Percentiles rank a stretch among this genome's conserved stretches.
Conservation (phyloP, 2,797 vertebrate species). For the Prionace glauca region DNA sequence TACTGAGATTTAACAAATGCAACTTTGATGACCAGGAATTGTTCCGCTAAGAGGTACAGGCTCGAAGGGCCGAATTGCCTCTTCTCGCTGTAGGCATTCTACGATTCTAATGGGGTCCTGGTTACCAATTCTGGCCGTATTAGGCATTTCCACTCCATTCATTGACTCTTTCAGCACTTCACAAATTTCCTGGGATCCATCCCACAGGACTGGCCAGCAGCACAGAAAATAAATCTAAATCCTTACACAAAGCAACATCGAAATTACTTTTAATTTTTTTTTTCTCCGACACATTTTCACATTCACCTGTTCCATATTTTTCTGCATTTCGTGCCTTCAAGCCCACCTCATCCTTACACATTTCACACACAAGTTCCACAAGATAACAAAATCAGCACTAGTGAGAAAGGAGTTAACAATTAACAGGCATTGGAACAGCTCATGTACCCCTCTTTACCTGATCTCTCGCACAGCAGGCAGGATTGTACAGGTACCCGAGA, state of each 20-base stretch:
- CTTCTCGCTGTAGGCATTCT: no score
- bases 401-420: conserved; percentile 5
- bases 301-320: conserved; percentile 10
- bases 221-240: not conserved
- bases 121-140: not conserved
- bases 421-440: not conserved
- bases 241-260: conserved; percentile 13
- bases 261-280: conserved; percentile 19
- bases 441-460: not conserved
- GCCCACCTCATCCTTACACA: conserved; percentile 2
- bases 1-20: not conserved
- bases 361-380: conserved; percentile 30
- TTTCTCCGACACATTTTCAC: not conserved
- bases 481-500: not conserved
- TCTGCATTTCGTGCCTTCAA: not conserved
- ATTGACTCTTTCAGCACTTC: not conserved
- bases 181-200: not conserved
- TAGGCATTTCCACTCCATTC: not conserved
- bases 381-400: conserved; percentile 29
- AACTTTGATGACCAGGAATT: not conserved
- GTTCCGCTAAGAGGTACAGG: not conserved
- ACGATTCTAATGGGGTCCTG: no score
- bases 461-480: not conserved
- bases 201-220: not conserved
- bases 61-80: no score